Evolutionary conservation across 2,797 vertebrate genomes (phyloP).

Genomic region (Diplodus sargus): DNA sequence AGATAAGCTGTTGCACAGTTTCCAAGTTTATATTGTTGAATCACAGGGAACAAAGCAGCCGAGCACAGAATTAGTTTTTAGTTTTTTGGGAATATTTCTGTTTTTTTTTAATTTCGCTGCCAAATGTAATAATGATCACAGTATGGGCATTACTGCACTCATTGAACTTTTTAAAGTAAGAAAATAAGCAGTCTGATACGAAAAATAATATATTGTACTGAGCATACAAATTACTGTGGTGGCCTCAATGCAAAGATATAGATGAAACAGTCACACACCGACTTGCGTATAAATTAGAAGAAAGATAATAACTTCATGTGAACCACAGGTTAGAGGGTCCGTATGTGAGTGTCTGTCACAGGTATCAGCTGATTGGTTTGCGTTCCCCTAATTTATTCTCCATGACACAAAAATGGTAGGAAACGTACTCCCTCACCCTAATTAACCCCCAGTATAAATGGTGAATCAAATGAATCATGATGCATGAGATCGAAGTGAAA

Average conservation of each 20-base stretch:
- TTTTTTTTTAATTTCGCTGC: background rate
- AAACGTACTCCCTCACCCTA: conserved; percentile 4
- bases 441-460: conserved; percentile 61
- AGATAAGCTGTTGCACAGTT: background rate
- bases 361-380: conserved; percentile 28
- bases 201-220: background rate
- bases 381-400: conserved; percentile 11
- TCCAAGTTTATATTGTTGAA: background rate
- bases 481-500: conserved; percentile 40
- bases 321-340: conserved; percentile 1
- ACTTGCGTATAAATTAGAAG: background rate
- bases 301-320: background rate
- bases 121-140: background rate
- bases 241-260: background rate
- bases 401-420: background rate
- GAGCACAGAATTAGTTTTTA: too few relatives aligned
- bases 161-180: background rate
- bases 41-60: background rate
- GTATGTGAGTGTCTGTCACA: background rate
- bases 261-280: background rate
- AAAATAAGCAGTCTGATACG: background rate
- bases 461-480: conserved; percentile 57
- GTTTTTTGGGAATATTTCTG: too few relatives aligned
- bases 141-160: background rate
- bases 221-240: background rate